Base-by-base conservation (phyloP, 2,888 invertebrate species). In the Zhuqinia jingwanae region DNA sequence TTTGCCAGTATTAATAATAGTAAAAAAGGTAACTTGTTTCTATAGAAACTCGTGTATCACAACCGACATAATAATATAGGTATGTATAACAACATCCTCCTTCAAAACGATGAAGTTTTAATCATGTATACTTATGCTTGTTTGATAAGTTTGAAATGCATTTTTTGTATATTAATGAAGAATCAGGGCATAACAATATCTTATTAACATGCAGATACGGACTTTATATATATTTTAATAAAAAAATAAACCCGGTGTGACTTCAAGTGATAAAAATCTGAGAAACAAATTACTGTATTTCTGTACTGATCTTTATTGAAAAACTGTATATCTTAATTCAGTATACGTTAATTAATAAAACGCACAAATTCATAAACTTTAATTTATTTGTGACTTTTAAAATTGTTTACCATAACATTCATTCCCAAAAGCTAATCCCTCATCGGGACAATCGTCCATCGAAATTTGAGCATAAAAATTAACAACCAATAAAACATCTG, bases 1-100 rank as follows among this genome's bases (percentile, higher is more conserved):
- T 85, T 27, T 53, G 85, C 85, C 85, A 85, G 85, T 85, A 85
- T 85, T 85, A 85, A 79, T 68, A n/a, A 68, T 15, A 80, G 6
- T 27, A 42, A 53, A 30, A 20, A 22, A 58, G 25, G 11, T 58
- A 13, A 68, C 3, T 36, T n/a, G 42, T 36, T 36, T 36, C 36
- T 36, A 36, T 36, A n/a, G 36, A 50, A 73, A 73, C 73, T 50
- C 15, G 47, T 25, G 15, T 50, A 36, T 36, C 36, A 36, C 36
- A 36, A 36, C 36, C 36, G 36, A 6, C 36, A 36, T 36, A 36
- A 36, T 36, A 36, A 36, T 36, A 36, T 8, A 6, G 36, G 5
- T 36, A 8, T 36, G 3, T 36, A 45, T 42, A 47, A 15, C 6
- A 50, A 25, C 13, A 65, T 13, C 27, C 30, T 30, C 15, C 50